These are phyloP conservation scores for Coelopa frigida DNA, from an alignment of 1,140 invertebrate species.

Conservation along the genomic window DNA sequence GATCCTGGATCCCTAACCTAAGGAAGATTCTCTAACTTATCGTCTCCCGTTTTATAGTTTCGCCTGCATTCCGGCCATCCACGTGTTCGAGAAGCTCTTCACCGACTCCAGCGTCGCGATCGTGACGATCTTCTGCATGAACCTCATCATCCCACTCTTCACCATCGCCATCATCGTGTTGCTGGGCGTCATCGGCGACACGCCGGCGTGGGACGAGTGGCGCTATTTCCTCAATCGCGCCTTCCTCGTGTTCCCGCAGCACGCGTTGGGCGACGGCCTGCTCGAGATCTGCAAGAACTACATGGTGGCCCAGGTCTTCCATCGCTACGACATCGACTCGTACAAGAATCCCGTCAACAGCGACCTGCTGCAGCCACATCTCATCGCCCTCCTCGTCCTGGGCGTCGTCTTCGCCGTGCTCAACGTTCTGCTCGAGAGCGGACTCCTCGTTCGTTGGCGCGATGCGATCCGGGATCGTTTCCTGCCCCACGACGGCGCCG, in stretches of 20 bases:
- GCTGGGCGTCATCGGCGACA: slow-evolving; percentile 56
- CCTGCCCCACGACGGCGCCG: slow-evolving; percentile 19
- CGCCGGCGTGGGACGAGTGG: slow-evolving; percentile 48
- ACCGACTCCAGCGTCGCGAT: slow-evolving; percentile 56
- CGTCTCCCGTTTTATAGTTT: slow-evolving; percentile 29
- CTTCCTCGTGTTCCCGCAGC: slow-evolving; percentile 57
- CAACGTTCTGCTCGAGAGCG: slow-evolving; percentile 54
- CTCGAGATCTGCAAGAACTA: slow-evolving; percentile 59
- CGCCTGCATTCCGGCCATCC: slow-evolving; percentile 48
- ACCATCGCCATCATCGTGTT: slow-evolving; percentile 55
- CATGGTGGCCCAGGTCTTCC: slow-evolving; percentile 50
- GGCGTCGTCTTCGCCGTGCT: slow-evolving; percentile 47
- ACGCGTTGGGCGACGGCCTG: slow-evolving; percentile 55
- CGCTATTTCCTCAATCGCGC: slow-evolving; percentile 54
- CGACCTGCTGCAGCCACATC: slow-evolving; percentile 51
- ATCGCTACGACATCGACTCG: slow-evolving; percentile 58
- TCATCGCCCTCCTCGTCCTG: slow-evolving; percentile 46
- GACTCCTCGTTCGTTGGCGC: slow-evolving; percentile 24
- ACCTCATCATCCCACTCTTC: slow-evolving; percentile 53
- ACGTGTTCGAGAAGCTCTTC: slow-evolving; percentile 57
- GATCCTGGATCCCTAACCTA: no score
- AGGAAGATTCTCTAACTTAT: no score
- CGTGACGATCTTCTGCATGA: slow-evolving; percentile 58
- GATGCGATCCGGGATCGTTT: slow-evolving; percentile 18
- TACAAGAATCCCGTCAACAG: slow-evolving; percentile 54